These are phyloP conservation scores for Drosophila busckii DNA, from an alignment of 1,140 invertebrate species.

Conservation along the genomic window DNA sequence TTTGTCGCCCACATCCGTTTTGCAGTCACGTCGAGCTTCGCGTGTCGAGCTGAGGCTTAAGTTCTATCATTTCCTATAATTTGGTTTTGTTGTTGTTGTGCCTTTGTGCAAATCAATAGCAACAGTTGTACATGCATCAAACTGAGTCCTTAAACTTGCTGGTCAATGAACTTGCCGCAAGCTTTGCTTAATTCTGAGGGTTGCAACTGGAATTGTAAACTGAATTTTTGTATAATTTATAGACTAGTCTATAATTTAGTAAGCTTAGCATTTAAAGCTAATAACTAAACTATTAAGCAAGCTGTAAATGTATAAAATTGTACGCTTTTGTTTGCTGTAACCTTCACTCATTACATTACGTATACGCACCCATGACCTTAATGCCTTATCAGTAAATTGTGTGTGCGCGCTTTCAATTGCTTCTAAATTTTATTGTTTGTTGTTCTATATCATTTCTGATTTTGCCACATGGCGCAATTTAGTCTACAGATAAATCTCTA, in stretches of 20 bases:
- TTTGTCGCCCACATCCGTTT: constrained; percentile 40
- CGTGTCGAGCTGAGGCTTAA: constrained; percentile 14
- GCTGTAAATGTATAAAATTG: too few relatives aligned
- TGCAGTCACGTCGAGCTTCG: constrained; percentile 20
- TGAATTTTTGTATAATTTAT: too few relatives aligned
- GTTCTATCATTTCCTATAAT: not conserved
- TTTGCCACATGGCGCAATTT: too few relatives aligned
- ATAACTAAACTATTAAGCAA: too few relatives aligned
- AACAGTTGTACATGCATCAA: constrained; percentile 6
- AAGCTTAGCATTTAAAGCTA: too few relatives aligned
- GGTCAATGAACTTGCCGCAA: constrained; percentile 27
- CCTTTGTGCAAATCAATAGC: constrained; percentile 27
- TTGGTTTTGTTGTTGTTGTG: constrained; percentile 16
- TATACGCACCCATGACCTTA: constrained; percentile 27
- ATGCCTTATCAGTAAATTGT: constrained; percentile 20
- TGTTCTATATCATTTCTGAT: too few relatives aligned
- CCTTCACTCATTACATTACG: too few relatives aligned
- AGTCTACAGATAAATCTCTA: not conserved
- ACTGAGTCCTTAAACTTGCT: constrained; percentile 19
- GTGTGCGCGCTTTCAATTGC: constrained; percentile 24
- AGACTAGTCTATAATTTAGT: too few relatives aligned
- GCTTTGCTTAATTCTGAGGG: constrained; percentile 11
- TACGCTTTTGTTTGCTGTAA: too few relatives aligned
- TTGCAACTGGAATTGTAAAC: too few relatives aligned
- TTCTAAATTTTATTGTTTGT: too few relatives aligned